phyloP scores from a whole-genome alignment of 2,797 vertebrate genomes.

The Orestias chungarensis region DNA sequence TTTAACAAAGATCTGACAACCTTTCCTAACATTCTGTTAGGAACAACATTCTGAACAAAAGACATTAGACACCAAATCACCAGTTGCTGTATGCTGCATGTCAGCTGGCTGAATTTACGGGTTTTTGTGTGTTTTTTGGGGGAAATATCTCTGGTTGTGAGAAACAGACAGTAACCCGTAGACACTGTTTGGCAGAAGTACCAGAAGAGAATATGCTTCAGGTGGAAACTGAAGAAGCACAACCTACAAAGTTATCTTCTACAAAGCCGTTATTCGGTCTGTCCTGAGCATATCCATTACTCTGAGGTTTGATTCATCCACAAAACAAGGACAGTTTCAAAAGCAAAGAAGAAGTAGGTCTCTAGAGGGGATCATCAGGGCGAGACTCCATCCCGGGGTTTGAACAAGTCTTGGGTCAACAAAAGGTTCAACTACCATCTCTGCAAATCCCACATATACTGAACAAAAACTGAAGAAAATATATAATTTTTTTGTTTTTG shows the following conservation, averaged over 20 bases:
- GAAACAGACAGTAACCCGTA: background rate
- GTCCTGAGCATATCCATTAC: background rate
- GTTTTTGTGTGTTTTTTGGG: too few relatives aligned
- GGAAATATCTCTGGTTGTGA: background rate
- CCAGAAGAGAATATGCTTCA: background rate
- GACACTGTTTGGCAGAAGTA: background rate
- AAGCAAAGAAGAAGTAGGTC: background rate
- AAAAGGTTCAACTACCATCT: background rate
- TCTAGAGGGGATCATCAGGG: background rate
- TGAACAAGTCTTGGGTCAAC: background rate
- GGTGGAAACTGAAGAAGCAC: background rate
- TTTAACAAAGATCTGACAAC: background rate
- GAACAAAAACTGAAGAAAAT: background rate
- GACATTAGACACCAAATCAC: too few relatives aligned
- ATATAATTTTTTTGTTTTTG: too few relatives aligned
- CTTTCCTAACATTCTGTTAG: too few relatives aligned
- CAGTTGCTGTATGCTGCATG: background rate
- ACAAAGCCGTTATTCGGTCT: background rate
- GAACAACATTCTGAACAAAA: too few relatives aligned
- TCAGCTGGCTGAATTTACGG: background rate
- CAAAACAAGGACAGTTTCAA: background rate
- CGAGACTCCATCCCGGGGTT: too few relatives aligned
- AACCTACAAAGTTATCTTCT: background rate
- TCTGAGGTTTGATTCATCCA: background rate
- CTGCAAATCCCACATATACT: background rate